These are phyloP conservation scores for Folsomia candida DNA, from an alignment of 2,888 invertebrate genomes.

Conservation along the genomic window DNA sequence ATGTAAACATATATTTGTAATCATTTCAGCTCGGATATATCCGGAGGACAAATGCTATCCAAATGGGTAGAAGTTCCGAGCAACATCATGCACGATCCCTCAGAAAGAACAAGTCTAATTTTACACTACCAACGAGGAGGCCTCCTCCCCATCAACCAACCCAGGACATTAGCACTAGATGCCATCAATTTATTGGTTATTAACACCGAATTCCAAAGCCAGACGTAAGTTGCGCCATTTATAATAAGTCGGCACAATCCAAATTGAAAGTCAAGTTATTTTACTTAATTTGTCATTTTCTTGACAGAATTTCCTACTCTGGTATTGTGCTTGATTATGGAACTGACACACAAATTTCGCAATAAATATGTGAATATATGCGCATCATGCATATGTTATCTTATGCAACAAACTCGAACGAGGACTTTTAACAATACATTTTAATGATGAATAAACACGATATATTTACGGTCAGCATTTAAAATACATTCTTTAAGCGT, in stretches of 20 bases:
- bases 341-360: constrained; percentile 36
- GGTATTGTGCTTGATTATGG: constrained; percentile 42
- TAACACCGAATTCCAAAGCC: constrained; percentile 34
- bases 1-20: no score
- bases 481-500: constrained; percentile 15
- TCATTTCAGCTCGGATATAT: constrained; percentile 37
- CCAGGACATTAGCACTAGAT: constrained; percentile 37
- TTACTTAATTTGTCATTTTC: neutral
- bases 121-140: constrained; percentile 44
- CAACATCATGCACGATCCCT: constrained; percentile 28
- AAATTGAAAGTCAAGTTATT: neutral
- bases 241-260: neutral
- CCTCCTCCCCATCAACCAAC: constrained; percentile 40
- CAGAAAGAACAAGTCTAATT: constrained; percentile 25
- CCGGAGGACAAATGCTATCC: constrained; percentile 32
- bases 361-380: neutral
- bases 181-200: constrained; percentile 35
- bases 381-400: no score
- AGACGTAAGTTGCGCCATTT: constrained; percentile 32
- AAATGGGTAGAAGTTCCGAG: constrained; percentile 45
- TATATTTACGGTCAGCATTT: neutral
- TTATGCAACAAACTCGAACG: no score
- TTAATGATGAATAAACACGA: neutral
- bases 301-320: constrained; percentile 28
- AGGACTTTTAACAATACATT: neutral